Evolutionary conservation across 2,113 vertebrate genomes (phyloP).

Genomic region (Tichodroma muraria): DNA sequence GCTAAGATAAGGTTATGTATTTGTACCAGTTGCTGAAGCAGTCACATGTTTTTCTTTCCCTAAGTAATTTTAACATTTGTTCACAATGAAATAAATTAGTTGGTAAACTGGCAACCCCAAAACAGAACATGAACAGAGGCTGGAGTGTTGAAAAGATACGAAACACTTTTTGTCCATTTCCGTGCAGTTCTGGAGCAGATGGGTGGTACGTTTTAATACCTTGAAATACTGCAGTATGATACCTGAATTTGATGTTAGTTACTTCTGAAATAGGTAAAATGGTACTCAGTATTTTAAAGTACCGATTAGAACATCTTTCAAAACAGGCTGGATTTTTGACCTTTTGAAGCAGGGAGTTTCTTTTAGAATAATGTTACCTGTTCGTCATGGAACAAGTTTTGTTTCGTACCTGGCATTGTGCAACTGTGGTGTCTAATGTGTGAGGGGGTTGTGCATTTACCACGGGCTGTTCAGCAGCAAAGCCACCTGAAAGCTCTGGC

Average conservation of each 20-base stretch:
- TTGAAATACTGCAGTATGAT: not conserved
- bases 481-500: not conserved
- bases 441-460: not conserved
- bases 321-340: not conserved
- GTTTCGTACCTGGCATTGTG: not conserved
- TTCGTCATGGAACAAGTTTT: not conserved
- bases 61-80: not conserved
- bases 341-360: not conserved
- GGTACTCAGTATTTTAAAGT: not conserved
- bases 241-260: not conserved
- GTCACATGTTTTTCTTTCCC: not conserved
- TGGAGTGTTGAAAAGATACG: not conserved
- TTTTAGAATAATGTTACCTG: not conserved
- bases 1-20: not conserved
- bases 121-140: not conserved
- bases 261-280: not conserved
- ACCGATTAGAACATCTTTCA: not conserved
- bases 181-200: not conserved
- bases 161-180: not conserved
- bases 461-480: not conserved
- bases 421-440: rapidly evolving
- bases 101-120: not conserved
- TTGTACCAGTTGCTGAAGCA: not conserved
- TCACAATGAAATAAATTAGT: not conserved
- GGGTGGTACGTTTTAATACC: not conserved